phyloP scores from a whole-genome alignment of 2,888 invertebrate species.

The Orthosia cruda region DNA sequence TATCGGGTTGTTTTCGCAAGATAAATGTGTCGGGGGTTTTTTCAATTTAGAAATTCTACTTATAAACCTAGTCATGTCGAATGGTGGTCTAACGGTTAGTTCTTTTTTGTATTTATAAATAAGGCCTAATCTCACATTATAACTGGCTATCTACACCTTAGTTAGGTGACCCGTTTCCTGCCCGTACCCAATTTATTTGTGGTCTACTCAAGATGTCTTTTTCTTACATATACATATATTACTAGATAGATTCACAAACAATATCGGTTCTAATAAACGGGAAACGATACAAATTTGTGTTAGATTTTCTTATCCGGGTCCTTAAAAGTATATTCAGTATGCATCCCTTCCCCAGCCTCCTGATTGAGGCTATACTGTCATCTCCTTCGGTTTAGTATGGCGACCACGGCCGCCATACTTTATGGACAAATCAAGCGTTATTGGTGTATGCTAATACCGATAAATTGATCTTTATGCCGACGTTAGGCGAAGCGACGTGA shows the following conservation, averaged over 20 bases:
- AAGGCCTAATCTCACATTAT: too few species aligned
- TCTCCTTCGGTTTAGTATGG: constrained; percentile 17
- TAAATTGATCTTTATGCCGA: constrained; percentile 50
- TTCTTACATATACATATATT: background rate
- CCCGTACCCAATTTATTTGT: too few species aligned
- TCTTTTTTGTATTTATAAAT: too few species aligned
- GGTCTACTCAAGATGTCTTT: too few species aligned
- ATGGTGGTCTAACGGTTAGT: too few species aligned
- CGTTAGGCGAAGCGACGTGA: constrained; percentile 28
- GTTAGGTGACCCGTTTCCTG: too few species aligned
- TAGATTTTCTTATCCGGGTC: background rate
- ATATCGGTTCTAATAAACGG: background rate
- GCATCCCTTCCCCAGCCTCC: background rate
- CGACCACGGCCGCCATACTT: constrained; percentile 33
- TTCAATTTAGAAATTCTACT: too few species aligned
- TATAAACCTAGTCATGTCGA: too few species aligned
- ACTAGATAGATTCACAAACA: background rate
- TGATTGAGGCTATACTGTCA: constrained; percentile 14
- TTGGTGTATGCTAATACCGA: constrained; percentile 41
- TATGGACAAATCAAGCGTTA: constrained; percentile 48
- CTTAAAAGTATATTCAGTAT: constrained; percentile 16
- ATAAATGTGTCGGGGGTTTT: too few species aligned
- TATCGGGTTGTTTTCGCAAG: too few species aligned
- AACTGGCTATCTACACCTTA: too few species aligned
- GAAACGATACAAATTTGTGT: background rate